Evolutionary conservation across 1,140 invertebrate species (phyloP).

Genomic region (Cyphomyrmex costatus): DNA sequence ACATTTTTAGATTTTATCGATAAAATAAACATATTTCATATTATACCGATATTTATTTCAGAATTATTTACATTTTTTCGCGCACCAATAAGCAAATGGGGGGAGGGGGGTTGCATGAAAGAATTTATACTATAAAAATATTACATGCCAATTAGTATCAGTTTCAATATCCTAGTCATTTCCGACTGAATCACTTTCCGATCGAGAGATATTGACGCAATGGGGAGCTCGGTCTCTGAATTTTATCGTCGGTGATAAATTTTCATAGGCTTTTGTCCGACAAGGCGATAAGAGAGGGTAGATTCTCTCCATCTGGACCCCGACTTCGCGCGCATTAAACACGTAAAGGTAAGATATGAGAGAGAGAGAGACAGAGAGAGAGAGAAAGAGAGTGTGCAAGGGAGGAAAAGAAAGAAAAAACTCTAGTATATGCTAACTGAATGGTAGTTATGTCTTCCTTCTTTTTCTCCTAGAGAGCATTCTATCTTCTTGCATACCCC

Average conservation of each 20-base stretch:
- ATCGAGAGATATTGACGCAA: slow-evolving; percentile 4
- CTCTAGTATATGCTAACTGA: slow-evolving; percentile 4
- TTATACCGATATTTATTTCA: background rate
- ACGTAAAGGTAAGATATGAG: slow-evolving; percentile 7
- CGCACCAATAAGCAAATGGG: background rate
- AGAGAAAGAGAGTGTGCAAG: too few relatives aligned
- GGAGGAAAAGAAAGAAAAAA: background rate
- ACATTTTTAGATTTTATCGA: background rate
- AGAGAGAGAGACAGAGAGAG: background rate
- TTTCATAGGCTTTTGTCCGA: slow-evolving; percentile 55
- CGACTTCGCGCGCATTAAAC: slow-evolving; percentile 26
- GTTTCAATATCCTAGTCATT: slow-evolving; percentile 14
- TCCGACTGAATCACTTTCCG: background rate
- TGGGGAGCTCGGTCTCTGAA: background rate
- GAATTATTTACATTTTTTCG: background rate
- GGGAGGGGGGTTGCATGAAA: background rate
- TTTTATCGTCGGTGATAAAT: slow-evolving; percentile 54
- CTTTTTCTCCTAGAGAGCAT: background rate
- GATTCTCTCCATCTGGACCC: slow-evolving; percentile 5
- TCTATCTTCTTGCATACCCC: slow-evolving; percentile 44
- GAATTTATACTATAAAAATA: slow-evolving; percentile 3
- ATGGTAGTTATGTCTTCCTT: slow-evolving; percentile 21
- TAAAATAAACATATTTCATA: background rate
- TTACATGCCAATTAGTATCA: slow-evolving; percentile 12
- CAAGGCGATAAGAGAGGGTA: slow-evolving; percentile 41